phyloP scores from a whole-genome alignment of 2,888 invertebrate species.

The Deroplatys truncata region DNA sequence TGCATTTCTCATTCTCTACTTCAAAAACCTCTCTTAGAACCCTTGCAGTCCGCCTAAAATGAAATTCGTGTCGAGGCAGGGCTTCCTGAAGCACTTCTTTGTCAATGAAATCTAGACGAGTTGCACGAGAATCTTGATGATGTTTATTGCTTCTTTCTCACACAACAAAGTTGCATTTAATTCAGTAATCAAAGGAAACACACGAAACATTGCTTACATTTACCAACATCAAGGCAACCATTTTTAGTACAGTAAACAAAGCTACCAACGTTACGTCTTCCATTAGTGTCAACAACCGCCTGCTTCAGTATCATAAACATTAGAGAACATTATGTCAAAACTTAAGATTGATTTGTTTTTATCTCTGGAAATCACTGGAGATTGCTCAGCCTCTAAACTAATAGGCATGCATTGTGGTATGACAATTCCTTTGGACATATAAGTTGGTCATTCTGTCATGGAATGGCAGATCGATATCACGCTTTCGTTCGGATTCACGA shows the following conservation, averaged over 20 bases:
- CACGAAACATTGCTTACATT: conserved; percentile 8
- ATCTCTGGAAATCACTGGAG: background rate
- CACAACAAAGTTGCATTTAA: background rate
- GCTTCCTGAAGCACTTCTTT: background rate
- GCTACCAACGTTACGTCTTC: conserved; percentile 1
- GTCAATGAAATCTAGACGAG: background rate
- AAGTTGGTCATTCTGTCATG: background rate
- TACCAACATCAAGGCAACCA: conserved; percentile 13
- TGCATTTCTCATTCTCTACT: background rate
- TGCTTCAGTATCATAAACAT: background rate
- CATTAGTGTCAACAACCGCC: background rate
- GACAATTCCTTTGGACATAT: background rate
- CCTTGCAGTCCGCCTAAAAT: background rate
- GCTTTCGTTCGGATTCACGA: background rate
- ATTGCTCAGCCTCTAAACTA: background rate
- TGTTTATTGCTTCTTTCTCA: background rate
- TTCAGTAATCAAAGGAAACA: background rate
- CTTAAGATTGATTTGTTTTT: background rate
- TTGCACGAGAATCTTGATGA: background rate
- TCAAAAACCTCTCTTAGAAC: background rate
- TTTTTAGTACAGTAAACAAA: conserved; percentile 8
- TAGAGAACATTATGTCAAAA: background rate
- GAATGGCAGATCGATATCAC: conserved; percentile 2
- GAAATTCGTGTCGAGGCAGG: background rate
- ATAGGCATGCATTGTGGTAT: background rate